Evolutionary conservation across 1,140 invertebrate genomes (phyloP), one percentile per base, ranked within the genome.

Genomic region (Drosophila watanabei): DNA sequence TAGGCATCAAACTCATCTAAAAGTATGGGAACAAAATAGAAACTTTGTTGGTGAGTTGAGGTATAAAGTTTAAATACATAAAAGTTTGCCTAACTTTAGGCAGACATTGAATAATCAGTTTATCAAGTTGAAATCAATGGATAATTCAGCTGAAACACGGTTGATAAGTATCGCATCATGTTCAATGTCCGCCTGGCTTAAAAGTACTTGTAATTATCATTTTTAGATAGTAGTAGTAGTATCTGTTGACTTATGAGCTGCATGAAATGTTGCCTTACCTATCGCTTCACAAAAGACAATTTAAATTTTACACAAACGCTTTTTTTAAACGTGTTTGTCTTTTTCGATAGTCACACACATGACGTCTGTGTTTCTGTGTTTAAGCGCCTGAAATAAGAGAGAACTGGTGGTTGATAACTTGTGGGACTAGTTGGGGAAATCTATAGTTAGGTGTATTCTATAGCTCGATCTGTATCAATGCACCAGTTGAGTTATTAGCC

Each of bases 1-100:
- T 99, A 99, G 48, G 99, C 98, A 96, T 99, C 99, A 95, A 95
- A 99, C 93, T 89, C 82, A 69, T 87, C 84, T 87, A 87, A 71
- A 87, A 91, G 43, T 80, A 90, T 33, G 66, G 75, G 11, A 65
- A 59, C 18, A 48, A 64, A 56, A 60, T 16, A 82, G 51, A 28
- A 14, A 45, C 46, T 71, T 51, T 8, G 2, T 0, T 28, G 13
- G 49, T 87, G 18, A 87, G 46, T 14, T 39, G 54, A 57, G 24
- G 39, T 56, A 37, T 24, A 14, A 10, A 14, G 0, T 14, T 24
- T 0, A 49, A 32, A 13, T 3, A 3, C 0, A 37, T 14, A 35
- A 39, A 46, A 6, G 24, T 37, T 51, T 73, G 54, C 68, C 54
- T 71, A 73, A 30, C 11, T n/a, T 28, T 13, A 11, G 30, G 20